phyloP scores from a whole-genome alignment of 1,140 invertebrate species.

The Hyphantria cunea region DNA sequence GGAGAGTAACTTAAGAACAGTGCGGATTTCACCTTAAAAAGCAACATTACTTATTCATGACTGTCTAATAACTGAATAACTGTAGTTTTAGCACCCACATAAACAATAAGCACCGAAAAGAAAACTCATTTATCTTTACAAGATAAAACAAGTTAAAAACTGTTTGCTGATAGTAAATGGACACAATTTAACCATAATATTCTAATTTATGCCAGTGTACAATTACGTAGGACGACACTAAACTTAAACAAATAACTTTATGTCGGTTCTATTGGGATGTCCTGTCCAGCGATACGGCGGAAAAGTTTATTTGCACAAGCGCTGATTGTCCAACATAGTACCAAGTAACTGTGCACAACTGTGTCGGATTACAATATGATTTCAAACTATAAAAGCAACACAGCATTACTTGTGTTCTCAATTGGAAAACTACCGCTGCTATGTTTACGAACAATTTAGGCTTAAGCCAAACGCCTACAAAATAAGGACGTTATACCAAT shows the following conservation, averaged over 20 bases:
- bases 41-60: no score
- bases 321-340: constrained; percentile 13
- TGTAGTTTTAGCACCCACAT: no score
- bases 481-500: constrained; percentile 40
- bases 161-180: constrained; percentile 39
- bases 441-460: constrained; percentile 42
- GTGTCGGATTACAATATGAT: constrained; percentile 23
- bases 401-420: constrained; percentile 27
- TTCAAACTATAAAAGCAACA: constrained; percentile 7
- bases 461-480: constrained; percentile 45
- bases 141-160: neutral
- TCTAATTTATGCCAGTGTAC: constrained; percentile 50
- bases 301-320: constrained; percentile 29
- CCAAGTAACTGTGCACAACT: constrained; percentile 10
- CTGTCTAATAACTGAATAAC: no score
- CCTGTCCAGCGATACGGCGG: constrained; percentile 48
- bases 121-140: no score
- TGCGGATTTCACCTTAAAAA: no score
- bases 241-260: constrained; percentile 81
- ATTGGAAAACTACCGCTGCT: constrained; percentile 35
- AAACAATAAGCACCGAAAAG: no score
- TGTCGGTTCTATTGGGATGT: constrained; percentile 74
- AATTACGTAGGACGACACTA: constrained; percentile 68
- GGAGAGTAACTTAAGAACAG: no score
- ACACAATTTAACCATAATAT: constrained; percentile 70